Conservation (phyloP, 2,797 vertebrate genomes). For the Adrianichthys oophorus region DNA sequence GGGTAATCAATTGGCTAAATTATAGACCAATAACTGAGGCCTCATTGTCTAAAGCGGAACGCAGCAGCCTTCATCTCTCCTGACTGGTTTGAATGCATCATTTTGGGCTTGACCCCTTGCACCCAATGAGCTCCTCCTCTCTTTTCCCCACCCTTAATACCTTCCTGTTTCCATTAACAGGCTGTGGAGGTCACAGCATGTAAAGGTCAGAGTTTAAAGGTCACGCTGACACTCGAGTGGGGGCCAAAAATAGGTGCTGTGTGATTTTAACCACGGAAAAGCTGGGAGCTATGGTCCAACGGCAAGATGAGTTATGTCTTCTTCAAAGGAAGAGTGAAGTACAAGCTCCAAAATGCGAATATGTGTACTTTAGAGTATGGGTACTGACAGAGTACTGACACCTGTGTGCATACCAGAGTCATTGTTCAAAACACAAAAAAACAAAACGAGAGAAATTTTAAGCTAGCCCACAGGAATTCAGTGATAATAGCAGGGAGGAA, state of each 20-base stretch:
- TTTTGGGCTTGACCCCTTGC: conserved; percentile 77
- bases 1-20: conserved; percentile 68
- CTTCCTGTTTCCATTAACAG: conserved; percentile 81
- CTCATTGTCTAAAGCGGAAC: conserved; percentile 63
- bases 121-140: conserved; percentile 53
- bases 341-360: conserved; percentile 15
- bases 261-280: conserved; percentile 70
- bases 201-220: conserved; percentile 76
- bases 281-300: conserved; percentile 41
- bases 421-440: conserved; percentile 55
- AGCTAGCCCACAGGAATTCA: conserved; percentile 64
- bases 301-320: conserved; percentile 52
- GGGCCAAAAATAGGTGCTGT: conserved; percentile 73
- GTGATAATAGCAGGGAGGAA: conserved; percentile 51
- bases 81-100: conserved; percentile 54
- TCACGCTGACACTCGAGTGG: conserved; percentile 68
- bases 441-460: conserved; percentile 60
- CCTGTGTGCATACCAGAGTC: conserved; percentile 43
- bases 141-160: conserved; percentile 70
- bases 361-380: conserved; percentile 9
- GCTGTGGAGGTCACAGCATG: conserved; percentile 56
- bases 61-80: conserved; percentile 57
- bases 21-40: conserved; percentile 69
- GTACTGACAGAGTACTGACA: conserved; percentile 28
- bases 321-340: conserved; percentile 31